phyloP scores from a whole-genome alignment of 2,113 vertebrate genomes.

The Cebus imitator region DNA sequence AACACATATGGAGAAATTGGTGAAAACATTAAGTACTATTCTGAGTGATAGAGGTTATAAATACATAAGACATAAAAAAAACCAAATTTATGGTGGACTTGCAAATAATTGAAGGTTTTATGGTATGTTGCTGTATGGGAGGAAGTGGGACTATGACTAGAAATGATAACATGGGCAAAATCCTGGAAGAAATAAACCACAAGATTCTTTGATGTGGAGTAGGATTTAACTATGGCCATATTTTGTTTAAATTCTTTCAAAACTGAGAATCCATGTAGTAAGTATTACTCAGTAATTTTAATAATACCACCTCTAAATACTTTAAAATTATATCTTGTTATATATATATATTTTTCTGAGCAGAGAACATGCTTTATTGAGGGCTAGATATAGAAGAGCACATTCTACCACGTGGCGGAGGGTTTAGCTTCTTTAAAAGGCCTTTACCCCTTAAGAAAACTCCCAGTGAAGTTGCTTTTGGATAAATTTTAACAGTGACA shows the following conservation, averaged over 20 bases:
- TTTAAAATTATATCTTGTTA: neutral
- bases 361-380: conserved; percentile 90
- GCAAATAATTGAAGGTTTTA: neutral
- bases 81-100: neutral
- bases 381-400: conserved; percentile 81
- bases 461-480: conserved; percentile 65
- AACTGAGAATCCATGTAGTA: conserved; percentile 20
- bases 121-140: neutral
- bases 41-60: neutral
- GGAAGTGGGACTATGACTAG: neutral
- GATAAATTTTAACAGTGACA: conserved; percentile 71
- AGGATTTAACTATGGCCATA: neutral
- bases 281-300: conserved; percentile 13
- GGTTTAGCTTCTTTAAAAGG: conserved; percentile 74
- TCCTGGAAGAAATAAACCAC: neutral
- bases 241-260: conserved; percentile 33
- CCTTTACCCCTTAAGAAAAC: conserved; percentile 76
- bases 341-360: conserved; percentile 53
- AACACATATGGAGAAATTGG: neutral
- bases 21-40: neutral
- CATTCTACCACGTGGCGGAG: conserved; percentile 81
- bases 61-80: neutral
- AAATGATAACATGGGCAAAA: conserved; percentile 32
- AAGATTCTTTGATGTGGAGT: neutral
- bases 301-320: neutral